These are phyloP conservation scores for Todus mexicanus DNA, from an alignment of 2,797 vertebrate species.

Conservation along the genomic window DNA sequence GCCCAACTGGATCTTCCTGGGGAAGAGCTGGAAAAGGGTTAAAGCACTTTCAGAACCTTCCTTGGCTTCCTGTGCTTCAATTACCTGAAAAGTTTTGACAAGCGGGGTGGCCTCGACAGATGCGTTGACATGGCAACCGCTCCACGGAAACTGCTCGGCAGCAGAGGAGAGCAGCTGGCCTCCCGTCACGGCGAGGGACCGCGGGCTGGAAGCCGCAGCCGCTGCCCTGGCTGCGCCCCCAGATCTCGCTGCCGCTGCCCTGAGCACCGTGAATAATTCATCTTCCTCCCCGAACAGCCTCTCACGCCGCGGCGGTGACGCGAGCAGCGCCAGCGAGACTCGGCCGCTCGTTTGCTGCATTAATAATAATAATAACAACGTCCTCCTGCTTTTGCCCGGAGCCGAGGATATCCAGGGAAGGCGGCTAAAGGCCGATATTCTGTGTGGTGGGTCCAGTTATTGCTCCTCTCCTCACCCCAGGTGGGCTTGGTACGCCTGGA, in stretches of 20 bases:
- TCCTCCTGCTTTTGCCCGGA: background rate
- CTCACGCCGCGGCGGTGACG: background rate
- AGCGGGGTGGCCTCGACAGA: background rate
- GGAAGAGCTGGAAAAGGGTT: background rate
- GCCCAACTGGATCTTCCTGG: background rate
- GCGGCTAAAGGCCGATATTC: background rate
- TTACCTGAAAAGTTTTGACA: background rate
- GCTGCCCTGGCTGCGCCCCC: background rate
- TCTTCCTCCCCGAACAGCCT: background rate
- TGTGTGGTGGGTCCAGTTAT: background rate
- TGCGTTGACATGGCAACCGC: background rate
- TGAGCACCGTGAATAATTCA: constrained; percentile 15
- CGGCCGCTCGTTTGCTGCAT: background rate
- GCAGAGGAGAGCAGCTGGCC: background rate
- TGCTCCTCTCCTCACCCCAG: background rate
- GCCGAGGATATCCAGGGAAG: background rate
- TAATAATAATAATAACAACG: background rate
- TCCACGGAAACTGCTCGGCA: background rate
- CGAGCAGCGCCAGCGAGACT: background rate
- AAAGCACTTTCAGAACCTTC: background rate
- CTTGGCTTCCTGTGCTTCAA: background rate
- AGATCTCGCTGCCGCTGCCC: background rate
- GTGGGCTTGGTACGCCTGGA: accelerated
- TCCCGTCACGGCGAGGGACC: background rate
- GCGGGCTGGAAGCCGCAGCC: background rate